These are phyloP conservation scores for Myanophis thanlyinensis DNA, from an alignment of 2,113 vertebrate species.

Conservation along the genomic window DNA sequence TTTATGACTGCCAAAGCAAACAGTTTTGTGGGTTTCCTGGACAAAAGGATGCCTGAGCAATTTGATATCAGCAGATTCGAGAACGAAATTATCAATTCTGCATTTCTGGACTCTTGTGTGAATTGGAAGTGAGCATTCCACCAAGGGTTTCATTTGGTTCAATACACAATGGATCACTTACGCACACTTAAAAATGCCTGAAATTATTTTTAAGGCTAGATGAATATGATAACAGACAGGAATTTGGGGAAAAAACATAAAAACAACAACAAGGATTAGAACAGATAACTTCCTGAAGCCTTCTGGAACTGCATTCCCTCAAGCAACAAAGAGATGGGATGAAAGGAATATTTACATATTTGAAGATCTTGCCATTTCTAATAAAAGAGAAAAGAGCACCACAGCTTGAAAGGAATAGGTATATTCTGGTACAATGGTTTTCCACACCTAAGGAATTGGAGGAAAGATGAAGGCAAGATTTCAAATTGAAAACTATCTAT, in stretches of 20 bases:
- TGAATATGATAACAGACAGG: background rate
- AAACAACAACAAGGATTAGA: background rate
- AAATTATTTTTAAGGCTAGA: background rate
- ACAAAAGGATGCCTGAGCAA: background rate
- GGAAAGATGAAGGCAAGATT: background rate
- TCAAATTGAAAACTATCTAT: background rate
- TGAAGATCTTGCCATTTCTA: background rate
- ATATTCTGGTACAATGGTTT: background rate
- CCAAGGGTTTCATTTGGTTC: background rate
- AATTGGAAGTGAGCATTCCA: background rate
- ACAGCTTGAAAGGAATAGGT: background rate
- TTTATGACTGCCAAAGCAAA: background rate
- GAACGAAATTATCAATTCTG: background rate
- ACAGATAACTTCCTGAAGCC: background rate
- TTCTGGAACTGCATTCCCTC: background rate
- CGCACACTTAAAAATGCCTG: background rate
- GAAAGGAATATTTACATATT: background rate
- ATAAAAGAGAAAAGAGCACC: background rate
- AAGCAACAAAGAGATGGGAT: background rate
- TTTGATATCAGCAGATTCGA: background rate
- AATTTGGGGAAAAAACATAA: background rate
- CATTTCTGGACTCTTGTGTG: background rate
- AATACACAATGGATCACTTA: background rate
- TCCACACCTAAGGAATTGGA: background rate
- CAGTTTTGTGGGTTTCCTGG: background rate